A percentile compares a stretch with the other conserved stretches of the same genome.
Evolutionary conservation across 2,888 invertebrate species (phyloP).

Genomic region (Melanchra persicariae): DNA sequence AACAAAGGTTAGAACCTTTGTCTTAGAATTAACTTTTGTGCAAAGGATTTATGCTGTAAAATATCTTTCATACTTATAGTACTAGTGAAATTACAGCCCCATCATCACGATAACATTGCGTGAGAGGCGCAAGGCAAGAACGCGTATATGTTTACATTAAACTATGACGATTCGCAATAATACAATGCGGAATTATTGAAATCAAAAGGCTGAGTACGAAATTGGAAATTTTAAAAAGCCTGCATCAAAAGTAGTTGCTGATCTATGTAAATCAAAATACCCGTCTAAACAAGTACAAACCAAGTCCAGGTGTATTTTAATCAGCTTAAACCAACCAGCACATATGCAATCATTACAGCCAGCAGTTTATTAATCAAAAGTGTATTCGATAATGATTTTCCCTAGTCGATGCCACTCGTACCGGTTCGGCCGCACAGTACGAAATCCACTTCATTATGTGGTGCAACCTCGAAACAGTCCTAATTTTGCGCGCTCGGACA

Average conservation of each 20-base stretch:
- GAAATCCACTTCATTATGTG: constrained; percentile 89
- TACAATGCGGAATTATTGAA: no score
- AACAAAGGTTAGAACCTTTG: no score
- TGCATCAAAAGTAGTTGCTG: neutral
- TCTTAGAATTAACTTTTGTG: no score
- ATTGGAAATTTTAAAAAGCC: neutral
- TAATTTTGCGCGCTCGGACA: constrained; percentile 89
- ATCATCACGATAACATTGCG: neutral
- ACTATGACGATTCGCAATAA: no score
- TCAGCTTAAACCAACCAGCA: constrained; percentile 42
- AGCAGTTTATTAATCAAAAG: constrained; percentile 78
- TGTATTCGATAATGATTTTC: constrained; percentile 87
- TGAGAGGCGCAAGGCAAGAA: neutral
- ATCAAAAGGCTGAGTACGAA: no score
- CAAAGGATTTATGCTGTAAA: no score
- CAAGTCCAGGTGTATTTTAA: constrained; percentile 6
- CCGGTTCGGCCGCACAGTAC: constrained; percentile 72
- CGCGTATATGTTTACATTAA: neutral
- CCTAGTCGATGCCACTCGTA: constrained; percentile 74
- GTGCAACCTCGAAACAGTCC: constrained; percentile 84
- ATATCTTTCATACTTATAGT: no score
- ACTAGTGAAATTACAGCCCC: no score
- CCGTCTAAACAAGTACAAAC: neutral
- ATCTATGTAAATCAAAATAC: constrained; percentile 4
- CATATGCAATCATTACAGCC: constrained; percentile 54